Evolutionary conservation across 2,797 vertebrate species (phyloP).

Genomic region (Eutrigla gurnardus): DNA sequence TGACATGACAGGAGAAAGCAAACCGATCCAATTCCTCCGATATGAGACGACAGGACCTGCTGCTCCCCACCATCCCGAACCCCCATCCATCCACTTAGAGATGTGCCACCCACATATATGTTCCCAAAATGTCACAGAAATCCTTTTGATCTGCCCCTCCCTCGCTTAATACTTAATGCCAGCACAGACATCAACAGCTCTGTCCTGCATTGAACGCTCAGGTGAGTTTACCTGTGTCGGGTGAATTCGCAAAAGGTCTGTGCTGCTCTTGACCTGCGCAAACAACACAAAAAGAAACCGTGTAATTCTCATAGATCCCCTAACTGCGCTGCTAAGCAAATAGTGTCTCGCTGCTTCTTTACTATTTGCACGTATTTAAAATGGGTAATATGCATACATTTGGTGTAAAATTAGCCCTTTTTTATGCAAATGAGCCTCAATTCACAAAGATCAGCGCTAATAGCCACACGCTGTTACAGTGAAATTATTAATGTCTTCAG

Average conservation of each 20-base stretch:
- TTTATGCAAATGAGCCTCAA: background rate
- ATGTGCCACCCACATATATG: conserved; percentile 15
- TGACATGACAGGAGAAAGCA: conserved; percentile 64
- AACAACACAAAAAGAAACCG: background rate
- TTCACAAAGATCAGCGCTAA: too few species aligned
- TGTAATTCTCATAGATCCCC: background rate
- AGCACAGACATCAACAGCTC: conserved; percentile 3
- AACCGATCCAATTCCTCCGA: conserved; percentile 33
- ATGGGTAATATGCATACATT: background rate
- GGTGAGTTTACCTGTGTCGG: background rate
- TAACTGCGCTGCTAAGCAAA: background rate
- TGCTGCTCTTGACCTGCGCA: too few species aligned
- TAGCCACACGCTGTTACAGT: too few species aligned
- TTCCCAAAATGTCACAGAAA: conserved; percentile 54
- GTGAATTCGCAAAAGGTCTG: background rate
- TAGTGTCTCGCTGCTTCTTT: background rate
- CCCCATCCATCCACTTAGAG: conserved; percentile 44
- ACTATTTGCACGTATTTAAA: background rate
- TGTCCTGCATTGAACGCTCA: background rate
- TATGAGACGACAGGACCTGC: conserved; percentile 57
- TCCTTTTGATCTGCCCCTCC: conserved; percentile 51
- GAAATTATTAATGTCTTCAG: too few species aligned
- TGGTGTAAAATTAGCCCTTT: background rate
- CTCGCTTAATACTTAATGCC: conserved; percentile 43
- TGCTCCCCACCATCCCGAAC: conserved; percentile 25